A percentile compares a stretch with the other conserved stretches of the same genome.
These are phyloP conservation scores for Anas platyrhynchos DNA, from an alignment of 2,113 vertebrate genomes.

Conservation along the genomic window DNA sequence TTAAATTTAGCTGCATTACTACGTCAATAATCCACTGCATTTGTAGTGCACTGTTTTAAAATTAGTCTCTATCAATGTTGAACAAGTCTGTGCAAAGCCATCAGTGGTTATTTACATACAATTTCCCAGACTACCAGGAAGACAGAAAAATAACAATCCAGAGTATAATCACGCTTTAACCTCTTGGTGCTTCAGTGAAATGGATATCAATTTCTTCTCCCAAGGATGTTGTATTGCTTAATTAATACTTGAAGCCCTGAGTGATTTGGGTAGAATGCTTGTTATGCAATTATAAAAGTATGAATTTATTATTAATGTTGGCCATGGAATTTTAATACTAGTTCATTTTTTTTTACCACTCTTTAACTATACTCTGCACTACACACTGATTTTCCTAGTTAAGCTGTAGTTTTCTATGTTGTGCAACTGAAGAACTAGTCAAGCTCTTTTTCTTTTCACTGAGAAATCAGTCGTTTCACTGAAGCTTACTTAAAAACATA, in stretches of 20 bases:
- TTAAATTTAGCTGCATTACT: background rate
- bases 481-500: background rate
- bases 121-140: background rate
- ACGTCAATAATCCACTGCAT: background rate
- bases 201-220: background rate
- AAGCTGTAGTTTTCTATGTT: background rate
- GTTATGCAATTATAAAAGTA: background rate
- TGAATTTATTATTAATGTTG: background rate
- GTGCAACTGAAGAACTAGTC: background rate
- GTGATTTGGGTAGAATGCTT: background rate
- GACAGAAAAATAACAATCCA: background rate
- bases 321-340: background rate
- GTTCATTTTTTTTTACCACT: background rate
- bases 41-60: background rate
- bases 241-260: background rate
- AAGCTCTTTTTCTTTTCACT: background rate
- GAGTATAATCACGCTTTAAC: background rate
- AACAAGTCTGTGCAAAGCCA: background rate
- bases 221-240: background rate
- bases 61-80: background rate
- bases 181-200: background rate
- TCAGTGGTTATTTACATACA: background rate
- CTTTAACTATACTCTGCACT: fast-evolving
- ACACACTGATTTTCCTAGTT: background rate
- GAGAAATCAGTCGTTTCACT: background rate